These are phyloP conservation scores for Cynodonichthys magdalenae DNA, from an alignment of 2,797 vertebrate genomes.

Conservation along the genomic window DNA sequence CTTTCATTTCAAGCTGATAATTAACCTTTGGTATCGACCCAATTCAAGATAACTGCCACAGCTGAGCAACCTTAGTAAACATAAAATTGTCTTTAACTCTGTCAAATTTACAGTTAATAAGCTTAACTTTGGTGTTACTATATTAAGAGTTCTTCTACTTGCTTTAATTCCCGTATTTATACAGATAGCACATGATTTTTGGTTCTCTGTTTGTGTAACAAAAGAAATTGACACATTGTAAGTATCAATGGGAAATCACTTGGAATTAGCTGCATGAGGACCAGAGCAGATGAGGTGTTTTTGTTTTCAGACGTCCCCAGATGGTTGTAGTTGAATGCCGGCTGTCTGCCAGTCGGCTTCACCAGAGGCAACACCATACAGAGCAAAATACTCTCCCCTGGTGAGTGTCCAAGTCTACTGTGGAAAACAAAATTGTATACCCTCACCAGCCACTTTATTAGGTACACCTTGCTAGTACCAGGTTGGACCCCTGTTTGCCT, in stretches of 20 bases:
- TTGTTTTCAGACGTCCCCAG: conserved; percentile 50
- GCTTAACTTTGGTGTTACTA: neutral
- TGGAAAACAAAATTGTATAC: neutral
- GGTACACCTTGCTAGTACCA: too few relatives aligned
- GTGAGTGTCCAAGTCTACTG: conserved; percentile 16
- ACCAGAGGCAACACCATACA: conserved; percentile 51
- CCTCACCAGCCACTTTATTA: too few relatives aligned
- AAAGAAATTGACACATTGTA: conserved; percentile 4
- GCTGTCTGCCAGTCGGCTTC: conserved; percentile 53
- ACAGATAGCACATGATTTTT: neutral
- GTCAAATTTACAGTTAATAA: too few relatives aligned
- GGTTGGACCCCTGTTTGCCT: too few relatives aligned
- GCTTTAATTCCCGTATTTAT: neutral
- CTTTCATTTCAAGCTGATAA: neutral
- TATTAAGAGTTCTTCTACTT: neutral
- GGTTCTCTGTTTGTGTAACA: neutral
- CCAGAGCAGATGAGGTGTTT: conserved; percentile 35
- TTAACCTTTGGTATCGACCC: too few relatives aligned
- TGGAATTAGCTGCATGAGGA: conserved; percentile 11
- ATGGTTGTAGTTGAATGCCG: conserved; percentile 59
- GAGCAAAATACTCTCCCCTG: conserved; percentile 31
- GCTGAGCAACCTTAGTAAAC: neutral
- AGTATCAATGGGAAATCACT: conserved; percentile 13
- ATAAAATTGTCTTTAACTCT: neutral
- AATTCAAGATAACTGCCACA: too few relatives aligned